phyloP scores from a whole-genome alignment of 2,797 vertebrate genomes.

The Erithacus rubecula region DNA sequence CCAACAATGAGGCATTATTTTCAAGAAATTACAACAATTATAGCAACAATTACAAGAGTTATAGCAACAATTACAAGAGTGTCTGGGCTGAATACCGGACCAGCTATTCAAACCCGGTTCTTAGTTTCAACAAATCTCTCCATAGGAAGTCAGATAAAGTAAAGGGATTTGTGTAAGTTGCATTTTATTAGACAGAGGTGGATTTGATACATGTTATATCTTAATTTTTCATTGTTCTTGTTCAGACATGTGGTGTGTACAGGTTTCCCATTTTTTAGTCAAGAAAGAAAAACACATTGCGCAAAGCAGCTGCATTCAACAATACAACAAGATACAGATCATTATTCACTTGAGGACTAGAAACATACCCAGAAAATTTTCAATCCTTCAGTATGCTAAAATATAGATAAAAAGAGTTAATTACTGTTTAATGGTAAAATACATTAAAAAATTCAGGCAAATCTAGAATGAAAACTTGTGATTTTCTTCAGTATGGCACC shows the following conservation, averaged over 20 bases:
- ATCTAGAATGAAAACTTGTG: constrained; percentile 62
- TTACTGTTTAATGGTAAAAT: constrained; percentile 73
- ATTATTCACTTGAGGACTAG: constrained; percentile 57
- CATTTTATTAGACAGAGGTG: constrained; percentile 66
- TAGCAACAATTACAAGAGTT: not conserved
- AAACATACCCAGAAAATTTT: constrained; percentile 49
- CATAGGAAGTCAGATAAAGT: not conserved
- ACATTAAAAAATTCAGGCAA: constrained; percentile 67
- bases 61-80: not conserved
- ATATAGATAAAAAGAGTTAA: constrained; percentile 62
- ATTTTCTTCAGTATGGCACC: constrained; percentile 72
- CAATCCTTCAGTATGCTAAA: constrained; percentile 52
- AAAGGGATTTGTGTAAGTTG: not conserved
- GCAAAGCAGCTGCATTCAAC: constrained; percentile 61
- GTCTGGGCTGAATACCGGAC: not conserved
- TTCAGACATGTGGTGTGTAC: constrained; percentile 32
- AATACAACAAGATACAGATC: constrained; percentile 9
- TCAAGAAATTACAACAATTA: not conserved
- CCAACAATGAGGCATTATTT: not conserved
- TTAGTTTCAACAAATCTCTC: not conserved
- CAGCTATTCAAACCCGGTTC: not conserved
- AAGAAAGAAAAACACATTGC: constrained; percentile 39
- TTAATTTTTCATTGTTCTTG: constrained; percentile 38
- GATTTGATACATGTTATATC: constrained; percentile 41
- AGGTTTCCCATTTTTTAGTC: constrained; percentile 39